Base-by-base conservation (phyloP, 2,888 invertebrate species). In the Cybosia mesomella region DNA sequence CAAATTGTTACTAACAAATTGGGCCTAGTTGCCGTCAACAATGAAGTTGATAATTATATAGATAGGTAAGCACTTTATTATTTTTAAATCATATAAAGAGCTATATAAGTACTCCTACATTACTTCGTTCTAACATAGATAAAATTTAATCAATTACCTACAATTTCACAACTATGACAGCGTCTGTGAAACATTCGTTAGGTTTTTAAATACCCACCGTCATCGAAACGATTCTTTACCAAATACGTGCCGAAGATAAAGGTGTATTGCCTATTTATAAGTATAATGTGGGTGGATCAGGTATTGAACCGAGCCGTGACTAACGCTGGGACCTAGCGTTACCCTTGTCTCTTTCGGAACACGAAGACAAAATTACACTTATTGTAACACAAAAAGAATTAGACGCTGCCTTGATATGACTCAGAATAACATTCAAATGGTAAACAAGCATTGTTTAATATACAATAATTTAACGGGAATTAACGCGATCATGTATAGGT, bases 361-460 rank as follows among this genome's bases (percentile, higher is more conserved):
- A 68, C 54, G 22, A n/a, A 64, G 43, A 54, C 57, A 54, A 58
- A 64, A 66, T 59, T n/a, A 53, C 21, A 61, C 24, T 9, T n/a
- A n/a, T n/a, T n/a, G n/a, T 9, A 60, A 43, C 43, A 28, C 54
- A 55, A 63, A 36, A 54, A 43, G 43, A 28, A n/a, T 49, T 32
- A 21, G 15, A 64, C 15, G 15, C 39, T 15, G 18, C 58, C 10
- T 57, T 39, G 1, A 55, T 53, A 61, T 77, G 79, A 79, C 58
- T 78, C 74, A 80, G 63, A 70, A 39, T 63, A 66, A 70, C 49
- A 74, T 74, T 61, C 32, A 57, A 64, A 67, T 67, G 58, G 58
- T 57, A 64, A 71, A 71, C 58, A 58, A 24, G 49, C 69, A 67
- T 78, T 78, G n/a, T n/a, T n/a, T n/a, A n/a, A n/a, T n/a, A n/a